Conservation (phyloP, 1,140 invertebrate genomes). For the Asobara japonica region DNA sequence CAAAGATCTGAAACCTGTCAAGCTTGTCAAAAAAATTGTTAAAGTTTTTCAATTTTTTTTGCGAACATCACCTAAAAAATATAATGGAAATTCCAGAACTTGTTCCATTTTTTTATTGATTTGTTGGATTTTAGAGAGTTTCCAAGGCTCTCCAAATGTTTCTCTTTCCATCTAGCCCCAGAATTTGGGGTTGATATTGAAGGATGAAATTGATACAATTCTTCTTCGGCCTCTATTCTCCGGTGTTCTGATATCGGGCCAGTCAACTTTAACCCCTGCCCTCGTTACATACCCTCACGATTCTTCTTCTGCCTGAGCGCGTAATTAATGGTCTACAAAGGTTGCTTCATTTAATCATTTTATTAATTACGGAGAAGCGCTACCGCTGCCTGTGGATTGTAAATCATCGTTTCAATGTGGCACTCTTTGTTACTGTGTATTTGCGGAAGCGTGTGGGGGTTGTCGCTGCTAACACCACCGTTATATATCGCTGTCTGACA, state of each 20-base stretch:
- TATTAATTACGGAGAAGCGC: constrained; percentile 43
- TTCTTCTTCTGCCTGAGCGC: constrained; percentile 6
- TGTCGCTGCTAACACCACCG: not conserved
- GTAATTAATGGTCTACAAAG: constrained; percentile 43
- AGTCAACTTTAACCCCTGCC: not conserved
- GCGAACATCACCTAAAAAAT: too few species aligned
- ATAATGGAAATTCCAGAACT: too few species aligned
- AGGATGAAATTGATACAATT: not conserved
- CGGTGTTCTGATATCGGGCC: not conserved
- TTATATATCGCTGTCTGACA: not conserved
- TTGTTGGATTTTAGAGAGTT: too few species aligned
- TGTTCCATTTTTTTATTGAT: too few species aligned
- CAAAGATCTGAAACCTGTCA: too few species aligned
- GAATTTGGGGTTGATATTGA: too few species aligned
- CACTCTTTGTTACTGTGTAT: not conserved
- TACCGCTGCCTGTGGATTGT: constrained; percentile 34
- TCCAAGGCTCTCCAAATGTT: too few species aligned
- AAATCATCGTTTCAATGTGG: constrained; percentile 35
- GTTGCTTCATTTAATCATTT: constrained; percentile 47
- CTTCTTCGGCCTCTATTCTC: not conserved
- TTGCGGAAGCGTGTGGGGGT: not conserved
- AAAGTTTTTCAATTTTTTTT: too few species aligned
- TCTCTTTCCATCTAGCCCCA: too few species aligned
- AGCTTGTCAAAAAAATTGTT: too few species aligned
- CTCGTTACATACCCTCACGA: not conserved